Percentiles rank a stretch among this genome's conserved stretches.
Evolutionary conservation across 1,140 invertebrate genomes (phyloP).

Genomic region (Aradophagus sp.): DNA sequence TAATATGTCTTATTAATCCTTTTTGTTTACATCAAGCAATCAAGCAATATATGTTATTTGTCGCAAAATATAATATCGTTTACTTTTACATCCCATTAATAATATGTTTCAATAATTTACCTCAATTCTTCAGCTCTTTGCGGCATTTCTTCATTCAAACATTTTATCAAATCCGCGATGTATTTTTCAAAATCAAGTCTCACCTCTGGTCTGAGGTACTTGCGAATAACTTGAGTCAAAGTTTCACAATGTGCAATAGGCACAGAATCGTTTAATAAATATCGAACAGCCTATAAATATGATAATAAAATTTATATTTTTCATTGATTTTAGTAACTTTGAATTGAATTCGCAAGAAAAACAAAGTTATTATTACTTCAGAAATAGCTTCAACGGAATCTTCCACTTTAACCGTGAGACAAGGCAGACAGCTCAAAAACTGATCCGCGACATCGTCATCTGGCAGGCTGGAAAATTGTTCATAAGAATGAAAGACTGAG

Average conservation of each 20-base stretch:
- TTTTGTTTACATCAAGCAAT: background rate
- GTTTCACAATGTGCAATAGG: constrained; percentile 56
- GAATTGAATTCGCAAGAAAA: background rate
- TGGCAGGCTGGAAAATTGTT: constrained; percentile 48
- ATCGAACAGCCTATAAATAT: constrained; percentile 58
- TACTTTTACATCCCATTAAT: no score
- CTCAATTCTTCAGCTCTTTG: constrained; percentile 66
- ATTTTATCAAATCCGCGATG: constrained; percentile 60
- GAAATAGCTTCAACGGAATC: constrained; percentile 60
- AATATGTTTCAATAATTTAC: constrained; percentile 30
- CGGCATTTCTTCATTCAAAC: constrained; percentile 62
- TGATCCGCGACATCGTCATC: constrained; percentile 67
- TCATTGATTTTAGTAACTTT: background rate
- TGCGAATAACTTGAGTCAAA: constrained; percentile 52
- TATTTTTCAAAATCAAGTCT: constrained; percentile 61
- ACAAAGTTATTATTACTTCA: constrained; percentile 38
- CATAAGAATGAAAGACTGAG: constrained; percentile 60
- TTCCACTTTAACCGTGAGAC: constrained; percentile 65
- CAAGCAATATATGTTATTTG: no score
- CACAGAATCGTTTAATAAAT: constrained; percentile 60
- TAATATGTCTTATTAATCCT: no score
- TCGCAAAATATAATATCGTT: no score
- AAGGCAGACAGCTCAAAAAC: constrained; percentile 66
- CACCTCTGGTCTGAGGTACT: constrained; percentile 50
- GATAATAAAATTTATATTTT: constrained; percentile 1